Evolutionary conservation across 2,888 invertebrate genomes (phyloP).

Genomic region (Lithophane leautieri): DNA sequence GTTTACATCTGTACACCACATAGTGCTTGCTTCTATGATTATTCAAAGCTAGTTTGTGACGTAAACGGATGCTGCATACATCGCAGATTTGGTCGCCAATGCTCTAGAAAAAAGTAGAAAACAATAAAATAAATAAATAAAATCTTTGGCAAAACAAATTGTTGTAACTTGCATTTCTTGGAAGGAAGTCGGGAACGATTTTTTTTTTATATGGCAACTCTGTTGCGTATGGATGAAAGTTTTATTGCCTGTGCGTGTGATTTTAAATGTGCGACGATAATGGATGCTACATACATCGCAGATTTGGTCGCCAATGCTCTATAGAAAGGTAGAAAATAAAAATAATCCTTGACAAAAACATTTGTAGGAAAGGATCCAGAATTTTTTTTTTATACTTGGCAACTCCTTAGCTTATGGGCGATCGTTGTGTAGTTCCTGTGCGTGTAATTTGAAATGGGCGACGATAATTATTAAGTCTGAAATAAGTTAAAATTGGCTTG

Average conservation of each 20-base stretch:
- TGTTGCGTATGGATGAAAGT: not conserved
- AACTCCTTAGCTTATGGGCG: too few relatives aligned
- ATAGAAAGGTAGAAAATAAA: constrained; percentile 37
- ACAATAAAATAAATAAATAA: too few relatives aligned
- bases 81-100: constrained; percentile 70
- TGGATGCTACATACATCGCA: constrained; percentile 72
- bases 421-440: too few relatives aligned
- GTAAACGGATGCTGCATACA: constrained; percentile 72
- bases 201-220: not conserved
- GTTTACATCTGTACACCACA: constrained; percentile 68
- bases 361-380: too few relatives aligned
- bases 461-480: too few relatives aligned
- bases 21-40: constrained; percentile 73
- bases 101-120: constrained; percentile 64
- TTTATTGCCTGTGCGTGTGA: not conserved
- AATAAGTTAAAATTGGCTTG: too few relatives aligned
- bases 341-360: too few relatives aligned
- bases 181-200: not conserved
- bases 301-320: constrained; percentile 69
- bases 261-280: not conserved
- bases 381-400: too few relatives aligned
- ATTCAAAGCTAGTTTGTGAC: constrained; percentile 25
- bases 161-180: not conserved
- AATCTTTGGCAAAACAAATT: not conserved
- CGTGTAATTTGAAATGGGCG: too few relatives aligned